phyloP scores from a whole-genome alignment of 2,888 invertebrate genomes.

The Diadegma fenestrale region DNA sequence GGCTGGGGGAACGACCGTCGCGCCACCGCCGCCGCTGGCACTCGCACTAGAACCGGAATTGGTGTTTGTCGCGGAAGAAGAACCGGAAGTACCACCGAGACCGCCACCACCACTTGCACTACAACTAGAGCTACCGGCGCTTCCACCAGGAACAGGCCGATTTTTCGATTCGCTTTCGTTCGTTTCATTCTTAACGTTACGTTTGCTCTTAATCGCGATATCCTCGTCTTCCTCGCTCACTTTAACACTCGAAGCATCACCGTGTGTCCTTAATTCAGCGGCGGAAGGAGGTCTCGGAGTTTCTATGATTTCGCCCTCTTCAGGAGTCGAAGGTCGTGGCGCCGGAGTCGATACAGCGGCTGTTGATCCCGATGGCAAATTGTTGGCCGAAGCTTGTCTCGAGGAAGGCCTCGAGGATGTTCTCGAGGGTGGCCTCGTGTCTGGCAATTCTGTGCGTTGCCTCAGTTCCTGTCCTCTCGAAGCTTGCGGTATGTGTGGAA shows the following conservation, averaged over 20 bases:
- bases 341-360: background rate
- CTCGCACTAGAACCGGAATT: constrained; percentile 62
- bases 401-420: constrained; percentile 68
- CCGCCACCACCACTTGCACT: constrained; percentile 23
- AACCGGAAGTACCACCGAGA: constrained; percentile 43
- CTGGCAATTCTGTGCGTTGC: constrained; percentile 85
- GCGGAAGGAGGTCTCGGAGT: constrained; percentile 75
- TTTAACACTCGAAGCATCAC: constrained; percentile 70
- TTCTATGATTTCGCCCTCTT: constrained; percentile 82
- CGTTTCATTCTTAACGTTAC: constrained; percentile 62
- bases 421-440: constrained; percentile 85
- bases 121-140: constrained; percentile 53
- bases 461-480: constrained; percentile 85
- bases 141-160: constrained; percentile 67
- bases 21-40: constrained; percentile 38
- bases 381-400: constrained; percentile 56
- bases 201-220: constrained; percentile 67
- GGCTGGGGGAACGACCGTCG: constrained; percentile 69
- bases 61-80: constrained; percentile 61
- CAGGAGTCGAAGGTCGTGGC: constrained; percentile 81
- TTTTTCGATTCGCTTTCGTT: constrained; percentile 65
- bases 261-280: constrained; percentile 73
- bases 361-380: constrained; percentile 28
- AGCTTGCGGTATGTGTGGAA: constrained; percentile 82
- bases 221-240: constrained; percentile 67